Conservation (phyloP, 2,888 invertebrate genomes). For the Agonopterix alstromeriana region DNA sequence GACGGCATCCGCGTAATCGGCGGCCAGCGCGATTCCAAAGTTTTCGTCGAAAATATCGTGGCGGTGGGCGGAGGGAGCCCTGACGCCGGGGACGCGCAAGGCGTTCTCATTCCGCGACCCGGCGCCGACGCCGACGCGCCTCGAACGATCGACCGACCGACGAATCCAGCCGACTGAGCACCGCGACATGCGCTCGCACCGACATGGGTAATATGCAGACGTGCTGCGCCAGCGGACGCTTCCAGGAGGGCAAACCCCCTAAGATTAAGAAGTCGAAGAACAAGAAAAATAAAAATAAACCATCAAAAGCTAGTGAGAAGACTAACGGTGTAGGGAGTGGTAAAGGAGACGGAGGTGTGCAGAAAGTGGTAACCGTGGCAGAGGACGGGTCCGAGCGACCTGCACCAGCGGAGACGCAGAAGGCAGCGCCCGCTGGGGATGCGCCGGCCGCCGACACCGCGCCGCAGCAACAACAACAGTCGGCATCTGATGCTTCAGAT, state of each 20-base stretch:
- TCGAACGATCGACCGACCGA: constrained; percentile 72
- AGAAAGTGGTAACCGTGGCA: constrained; percentile 53
- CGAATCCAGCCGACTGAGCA: constrained; percentile 60
- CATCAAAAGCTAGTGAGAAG: constrained; percentile 13
- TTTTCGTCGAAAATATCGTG: constrained; percentile 64
- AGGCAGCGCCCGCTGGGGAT: constrained; percentile 31
- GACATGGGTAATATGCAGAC: constrained; percentile 76
- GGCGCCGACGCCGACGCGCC: constrained; percentile 74
- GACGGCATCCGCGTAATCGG: constrained; percentile 73
- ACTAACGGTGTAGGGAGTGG: constrained; percentile 52
- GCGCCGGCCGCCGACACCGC: constrained; percentile 27
- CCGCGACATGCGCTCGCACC: constrained; percentile 69
- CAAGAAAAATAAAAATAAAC: constrained; percentile 35
- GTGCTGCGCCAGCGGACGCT: constrained; percentile 73
- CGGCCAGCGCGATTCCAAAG: constrained; percentile 62
- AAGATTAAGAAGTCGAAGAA: constrained; percentile 43
- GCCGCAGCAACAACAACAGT: constrained; percentile 19
- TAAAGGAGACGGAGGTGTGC: constrained; percentile 46
- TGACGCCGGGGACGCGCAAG: constrained; percentile 50
- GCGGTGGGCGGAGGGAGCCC: constrained; percentile 59
- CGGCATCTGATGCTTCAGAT: constrained; percentile 17
- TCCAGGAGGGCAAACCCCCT: constrained; percentile 52
- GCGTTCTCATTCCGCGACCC: constrained; percentile 67
- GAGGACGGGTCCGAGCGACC: constrained; percentile 51
- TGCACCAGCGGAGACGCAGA: constrained; percentile 39